Conservation (phyloP, 2,797 vertebrate species). For the Coccyzus lansbergi region DNA sequence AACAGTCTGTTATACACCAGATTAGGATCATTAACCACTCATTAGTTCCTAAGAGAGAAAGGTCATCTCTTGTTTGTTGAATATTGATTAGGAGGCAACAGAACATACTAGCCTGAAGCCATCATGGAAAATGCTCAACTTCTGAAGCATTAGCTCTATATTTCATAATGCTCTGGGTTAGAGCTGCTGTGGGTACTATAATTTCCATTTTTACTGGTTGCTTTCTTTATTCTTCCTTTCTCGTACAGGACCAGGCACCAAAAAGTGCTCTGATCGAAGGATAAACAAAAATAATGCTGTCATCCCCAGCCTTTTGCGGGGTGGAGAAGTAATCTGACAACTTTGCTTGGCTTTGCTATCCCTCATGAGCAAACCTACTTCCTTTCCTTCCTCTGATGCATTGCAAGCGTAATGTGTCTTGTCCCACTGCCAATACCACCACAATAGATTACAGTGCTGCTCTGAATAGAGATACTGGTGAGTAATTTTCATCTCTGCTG, state of each 20-base stretch:
- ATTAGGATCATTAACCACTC: constrained; percentile 20
- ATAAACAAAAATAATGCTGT: constrained; percentile 32
- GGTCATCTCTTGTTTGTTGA: constrained; percentile 20
- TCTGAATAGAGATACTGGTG: constrained; percentile 48
- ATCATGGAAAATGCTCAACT: not conserved
- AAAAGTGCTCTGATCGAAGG: not conserved
- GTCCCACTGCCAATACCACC: constrained; percentile 49
- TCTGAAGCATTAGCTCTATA: not conserved
- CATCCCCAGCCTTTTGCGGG: not conserved
- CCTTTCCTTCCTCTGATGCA: constrained; percentile 40
- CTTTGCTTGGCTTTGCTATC: constrained; percentile 23
- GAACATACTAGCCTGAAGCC: not conserved
- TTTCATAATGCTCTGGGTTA: not conserved
- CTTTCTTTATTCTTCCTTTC: not conserved
- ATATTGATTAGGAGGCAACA: constrained; percentile 38
- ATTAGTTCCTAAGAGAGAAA: constrained; percentile 16
- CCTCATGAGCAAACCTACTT: constrained; percentile 19
- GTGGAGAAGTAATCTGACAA: constrained; percentile 40
- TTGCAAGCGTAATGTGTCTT: constrained; percentile 35
- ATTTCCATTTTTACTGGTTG: not conserved
- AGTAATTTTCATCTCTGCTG: constrained; percentile 41
- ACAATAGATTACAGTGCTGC: constrained; percentile 43
- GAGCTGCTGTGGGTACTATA: not conserved
- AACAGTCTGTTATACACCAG: constrained; percentile 45
- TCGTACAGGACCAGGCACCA: not conserved